phyloP scores from a whole-genome alignment of 2,888 invertebrate genomes.

The Eupithecia pulchellata region DNA sequence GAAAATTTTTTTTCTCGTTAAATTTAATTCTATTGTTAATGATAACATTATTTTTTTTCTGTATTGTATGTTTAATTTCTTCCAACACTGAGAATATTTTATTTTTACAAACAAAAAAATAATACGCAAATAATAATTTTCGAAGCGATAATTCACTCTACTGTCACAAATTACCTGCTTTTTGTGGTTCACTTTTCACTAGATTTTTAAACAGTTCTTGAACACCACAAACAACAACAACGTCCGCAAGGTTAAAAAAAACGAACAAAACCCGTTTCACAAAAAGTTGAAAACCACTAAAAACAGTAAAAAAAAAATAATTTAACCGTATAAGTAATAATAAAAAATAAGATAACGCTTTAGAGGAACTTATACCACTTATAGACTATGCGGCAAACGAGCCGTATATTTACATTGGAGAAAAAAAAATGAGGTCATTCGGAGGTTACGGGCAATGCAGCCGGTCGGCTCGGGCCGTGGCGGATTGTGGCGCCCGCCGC shows the following conservation, averaged over 20 bases:
- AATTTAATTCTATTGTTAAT: no score
- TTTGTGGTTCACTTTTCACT: conserved; percentile 23
- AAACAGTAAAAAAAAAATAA: conserved; percentile 51
- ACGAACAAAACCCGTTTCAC: not conserved
- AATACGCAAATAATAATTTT: conserved; percentile 16
- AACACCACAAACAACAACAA: conserved; percentile 64
- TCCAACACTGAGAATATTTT: conserved; percentile 27
- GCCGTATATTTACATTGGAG: conserved; percentile 85
- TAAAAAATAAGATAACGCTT: conserved; percentile 63
- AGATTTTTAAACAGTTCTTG: conserved; percentile 20
- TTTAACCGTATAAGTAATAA: conserved; percentile 61
- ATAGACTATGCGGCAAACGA: conserved; percentile 83
- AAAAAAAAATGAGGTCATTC: conserved; percentile 85
- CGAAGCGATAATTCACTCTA: conserved; percentile 18
- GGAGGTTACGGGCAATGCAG: conserved; percentile 84
- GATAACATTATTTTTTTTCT: no score
- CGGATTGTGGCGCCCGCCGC: conserved; percentile 72
- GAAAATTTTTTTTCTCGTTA: no score
- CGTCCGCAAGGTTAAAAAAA: conserved; percentile 44
- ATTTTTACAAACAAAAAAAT: conserved; percentile 31
- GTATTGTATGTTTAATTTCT: not conserved
- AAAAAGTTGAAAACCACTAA: conserved; percentile 58
- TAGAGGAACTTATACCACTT: conserved; percentile 84
- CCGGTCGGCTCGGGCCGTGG: conserved; percentile 83
- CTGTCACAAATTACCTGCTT: conserved; percentile 27